These are phyloP conservation scores for Plumapathes pennacea DNA, from an alignment of 92 coral and sea anemone genomes.

Conservation along the genomic window DNA sequence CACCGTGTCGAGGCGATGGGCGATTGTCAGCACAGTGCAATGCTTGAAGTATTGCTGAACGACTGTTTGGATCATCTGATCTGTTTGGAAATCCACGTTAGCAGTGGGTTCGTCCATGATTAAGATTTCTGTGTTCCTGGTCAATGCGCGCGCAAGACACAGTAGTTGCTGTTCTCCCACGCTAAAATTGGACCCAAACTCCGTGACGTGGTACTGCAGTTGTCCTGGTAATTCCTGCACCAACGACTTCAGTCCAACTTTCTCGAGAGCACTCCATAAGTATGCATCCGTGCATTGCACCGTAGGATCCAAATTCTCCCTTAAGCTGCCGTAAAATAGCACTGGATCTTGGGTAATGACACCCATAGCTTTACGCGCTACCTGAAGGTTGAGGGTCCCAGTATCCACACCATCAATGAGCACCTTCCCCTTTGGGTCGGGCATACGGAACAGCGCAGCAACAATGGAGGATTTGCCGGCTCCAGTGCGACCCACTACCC, in stretches of 20 bases:
- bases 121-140: background rate
- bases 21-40: slow-evolving; percentile 9
- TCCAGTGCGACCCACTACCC: slow-evolving; percentile 10
- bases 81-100: slow-evolving; percentile 2
- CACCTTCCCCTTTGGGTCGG: background rate
- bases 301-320: slow-evolving; percentile 2
- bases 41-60: background rate
- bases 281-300: background rate
- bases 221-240: background rate
- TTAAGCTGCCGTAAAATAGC: slow-evolving; percentile 1
- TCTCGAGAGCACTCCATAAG: background rate
- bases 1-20: slow-evolving; percentile 6
- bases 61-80: slow-evolving; percentile 2
- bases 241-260: background rate
- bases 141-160: slow-evolving; percentile 19
- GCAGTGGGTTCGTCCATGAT: slow-evolving; percentile 13
- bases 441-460: slow-evolving; percentile 3
- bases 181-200: slow-evolving; percentile 8
- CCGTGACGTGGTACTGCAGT: slow-evolving; percentile 4
- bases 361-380: background rate
- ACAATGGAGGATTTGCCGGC: slow-evolving; percentile 10
- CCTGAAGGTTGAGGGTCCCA: background rate
- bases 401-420: background rate
- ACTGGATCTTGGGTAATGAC: slow-evolving; percentile 11
- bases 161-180: slow-evolving; percentile 13